Base-by-base conservation (phyloP, 2,797 vertebrate genomes). In the Meda fulgida region DNA sequence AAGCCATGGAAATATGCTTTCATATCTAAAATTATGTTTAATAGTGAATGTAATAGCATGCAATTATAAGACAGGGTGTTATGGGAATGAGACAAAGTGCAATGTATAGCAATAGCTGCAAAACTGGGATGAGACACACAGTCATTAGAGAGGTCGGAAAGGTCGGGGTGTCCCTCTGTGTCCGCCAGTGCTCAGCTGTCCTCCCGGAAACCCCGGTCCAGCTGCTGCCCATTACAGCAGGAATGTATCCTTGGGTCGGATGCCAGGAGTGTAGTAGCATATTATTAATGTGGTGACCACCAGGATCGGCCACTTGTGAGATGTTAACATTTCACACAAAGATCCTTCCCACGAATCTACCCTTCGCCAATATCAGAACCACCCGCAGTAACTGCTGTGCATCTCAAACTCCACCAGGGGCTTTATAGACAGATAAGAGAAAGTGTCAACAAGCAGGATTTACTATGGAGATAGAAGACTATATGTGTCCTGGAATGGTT, bases 141-240 rank as follows among this genome's bases (percentile, higher is more conserved):
- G 78, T 71, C 77, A 82, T 48, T 84, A 55, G 82, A 53, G 58
- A 78, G 80, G 46, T 80, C 51, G 80, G 80, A 48, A 73, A 77
- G 85, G 73, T 91, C 89, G 89, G 91, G 85, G 90, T 91, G 91
- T 93, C 92, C 91, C 91, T 90, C 80, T 58, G 58, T 67, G 89
- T 90, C 43, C 78, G 46, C 69, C 86, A 86, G 75, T 71, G 85
- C 90, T 95, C 95, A 96, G 95, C 95, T 96, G 95, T 94, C 93
- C 91, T 92, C 91, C 92, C 89, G 92, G 94, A 96, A 95, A 91
- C 93, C 88, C 89, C 23, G 26, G 87, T 91, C 94, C 95, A 95
- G 94, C 94, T 94, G 94, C 93, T 93, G 92, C 89, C 92, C 91
- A 93, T 97, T 96, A 96, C 93, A 91, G 91, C 91, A 94, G 92